These are phyloP conservation scores for Siniperca knerii DNA, from an alignment of 2,113 vertebrate genomes.

Conservation along the genomic window DNA sequence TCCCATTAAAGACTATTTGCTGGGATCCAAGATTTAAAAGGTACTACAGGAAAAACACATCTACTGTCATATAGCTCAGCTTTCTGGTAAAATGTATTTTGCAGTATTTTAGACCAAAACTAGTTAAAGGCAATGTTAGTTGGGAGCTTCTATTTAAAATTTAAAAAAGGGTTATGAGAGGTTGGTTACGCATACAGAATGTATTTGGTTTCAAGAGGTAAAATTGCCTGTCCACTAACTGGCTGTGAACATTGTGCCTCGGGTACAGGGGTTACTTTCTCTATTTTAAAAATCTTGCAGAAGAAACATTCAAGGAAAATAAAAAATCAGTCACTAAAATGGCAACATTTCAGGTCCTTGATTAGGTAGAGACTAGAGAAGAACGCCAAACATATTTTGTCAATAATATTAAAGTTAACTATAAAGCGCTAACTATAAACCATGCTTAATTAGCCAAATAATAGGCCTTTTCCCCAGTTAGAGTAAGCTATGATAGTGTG, in stretches of 20 bases:
- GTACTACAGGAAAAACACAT: conserved; percentile 67
- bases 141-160: conserved; percentile 31
- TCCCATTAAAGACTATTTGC: conserved; percentile 80
- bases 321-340: conserved; percentile 10
- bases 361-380: background rate
- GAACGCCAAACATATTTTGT: background rate
- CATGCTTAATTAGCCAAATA: background rate
- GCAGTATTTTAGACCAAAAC: conserved; percentile 38
- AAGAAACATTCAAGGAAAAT: background rate
- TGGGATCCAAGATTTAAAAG: conserved; percentile 76
- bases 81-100: conserved; percentile 56
- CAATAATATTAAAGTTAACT: background rate
- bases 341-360: background rate
- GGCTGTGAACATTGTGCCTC: conserved; percentile 35
- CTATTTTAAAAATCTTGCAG: conserved; percentile 12
- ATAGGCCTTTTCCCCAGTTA: too few relatives aligned
- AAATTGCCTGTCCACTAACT: conserved; percentile 52
- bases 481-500: background rate
- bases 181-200: conserved; percentile 25
- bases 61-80: conserved; percentile 53
- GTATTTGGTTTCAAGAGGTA: conserved; percentile 33
- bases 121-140: conserved; percentile 51
- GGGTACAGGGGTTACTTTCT: conserved; percentile 32
- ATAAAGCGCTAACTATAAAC: too few relatives aligned
- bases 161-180: conserved; percentile 5